These are phyloP conservation scores for Drosophila barbarae DNA, from an alignment of 2,888 invertebrate species.

Conservation along the genomic window DNA sequence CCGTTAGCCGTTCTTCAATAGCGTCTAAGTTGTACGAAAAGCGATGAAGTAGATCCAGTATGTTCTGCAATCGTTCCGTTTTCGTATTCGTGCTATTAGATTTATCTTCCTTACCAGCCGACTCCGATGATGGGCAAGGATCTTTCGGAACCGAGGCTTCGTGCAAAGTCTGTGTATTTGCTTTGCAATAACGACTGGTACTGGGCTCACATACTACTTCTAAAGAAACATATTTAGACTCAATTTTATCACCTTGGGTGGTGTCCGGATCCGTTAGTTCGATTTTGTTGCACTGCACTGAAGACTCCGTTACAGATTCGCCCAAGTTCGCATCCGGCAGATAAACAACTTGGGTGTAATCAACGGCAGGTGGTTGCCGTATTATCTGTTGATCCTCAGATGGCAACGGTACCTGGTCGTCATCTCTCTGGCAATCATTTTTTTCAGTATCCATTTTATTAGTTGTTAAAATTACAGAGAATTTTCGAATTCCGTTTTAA, in stretches of 20 bases:
- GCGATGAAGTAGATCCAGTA: conserved; percentile 61
- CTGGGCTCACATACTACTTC: conserved; percentile 12
- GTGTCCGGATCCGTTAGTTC: neutral
- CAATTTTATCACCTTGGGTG: neutral
- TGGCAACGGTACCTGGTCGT: neutral
- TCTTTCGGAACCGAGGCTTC: neutral
- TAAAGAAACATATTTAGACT: conserved; percentile 14
- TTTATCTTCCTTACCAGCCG: too few relatives aligned
- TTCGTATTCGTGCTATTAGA: conserved; percentile 7
- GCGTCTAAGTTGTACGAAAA: conserved; percentile 64
- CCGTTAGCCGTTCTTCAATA: conserved; percentile 41
- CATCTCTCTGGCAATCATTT: neutral
- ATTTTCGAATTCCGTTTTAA: conserved; percentile 15
- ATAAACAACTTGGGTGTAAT: conserved; percentile 23
- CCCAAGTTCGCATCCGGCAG: conserved; percentile 48
- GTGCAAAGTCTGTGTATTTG: neutral
- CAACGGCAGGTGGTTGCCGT: neutral
- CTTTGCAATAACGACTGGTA: conserved; percentile 7
- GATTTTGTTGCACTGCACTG: neutral
- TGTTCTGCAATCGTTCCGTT: conserved; percentile 49
- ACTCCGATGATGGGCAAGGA: neutral
- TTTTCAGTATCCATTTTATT: conserved; percentile 20
- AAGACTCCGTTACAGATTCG: conserved; percentile 54
- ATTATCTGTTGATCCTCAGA: neutral
- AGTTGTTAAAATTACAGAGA: conserved; percentile 9